Conservation (phyloP, 2,113 vertebrate genomes). For the Varanus komodoensis region DNA sequence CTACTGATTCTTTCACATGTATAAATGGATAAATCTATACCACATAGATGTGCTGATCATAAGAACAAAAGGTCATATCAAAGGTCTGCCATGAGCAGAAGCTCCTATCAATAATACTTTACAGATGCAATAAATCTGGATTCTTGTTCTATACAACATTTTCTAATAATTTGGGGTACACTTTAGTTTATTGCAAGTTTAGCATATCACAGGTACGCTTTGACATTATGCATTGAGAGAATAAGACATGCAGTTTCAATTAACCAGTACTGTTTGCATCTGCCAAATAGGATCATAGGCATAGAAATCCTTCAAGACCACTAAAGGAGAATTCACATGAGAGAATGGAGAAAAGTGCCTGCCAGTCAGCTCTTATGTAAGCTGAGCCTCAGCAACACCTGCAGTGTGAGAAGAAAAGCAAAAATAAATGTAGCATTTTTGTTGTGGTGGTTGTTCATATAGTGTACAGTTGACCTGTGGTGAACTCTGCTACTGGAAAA, state of each 20-base stretch:
- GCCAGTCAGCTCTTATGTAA: background rate
- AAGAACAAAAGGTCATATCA: conserved; percentile 14
- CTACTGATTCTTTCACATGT: background rate
- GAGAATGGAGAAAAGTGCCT: background rate
- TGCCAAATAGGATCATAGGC: background rate
- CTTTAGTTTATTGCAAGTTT: background rate
- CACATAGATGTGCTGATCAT: conserved; percentile 54
- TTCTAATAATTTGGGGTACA: conserved; percentile 11
- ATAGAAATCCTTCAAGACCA: background rate
- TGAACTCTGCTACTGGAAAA: background rate
- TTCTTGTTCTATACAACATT: conserved; percentile 42
- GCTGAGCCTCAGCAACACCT: background rate
- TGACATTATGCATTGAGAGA: background rate
- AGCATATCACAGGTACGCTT: background rate
- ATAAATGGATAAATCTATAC: background rate
- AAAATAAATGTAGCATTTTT: background rate
- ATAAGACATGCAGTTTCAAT: background rate
- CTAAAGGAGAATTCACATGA: background rate
- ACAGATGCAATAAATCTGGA: conserved; percentile 42
- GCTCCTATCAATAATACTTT: conserved; percentile 59
- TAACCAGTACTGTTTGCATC: background rate
- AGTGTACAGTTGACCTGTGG: background rate
- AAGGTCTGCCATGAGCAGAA: conserved; percentile 29
- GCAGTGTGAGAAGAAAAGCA: background rate
- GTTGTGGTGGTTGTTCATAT: background rate